Evolutionary conservation across 1,140 invertebrate species (phyloP).

Genomic region (Telenomus remus): DNA sequence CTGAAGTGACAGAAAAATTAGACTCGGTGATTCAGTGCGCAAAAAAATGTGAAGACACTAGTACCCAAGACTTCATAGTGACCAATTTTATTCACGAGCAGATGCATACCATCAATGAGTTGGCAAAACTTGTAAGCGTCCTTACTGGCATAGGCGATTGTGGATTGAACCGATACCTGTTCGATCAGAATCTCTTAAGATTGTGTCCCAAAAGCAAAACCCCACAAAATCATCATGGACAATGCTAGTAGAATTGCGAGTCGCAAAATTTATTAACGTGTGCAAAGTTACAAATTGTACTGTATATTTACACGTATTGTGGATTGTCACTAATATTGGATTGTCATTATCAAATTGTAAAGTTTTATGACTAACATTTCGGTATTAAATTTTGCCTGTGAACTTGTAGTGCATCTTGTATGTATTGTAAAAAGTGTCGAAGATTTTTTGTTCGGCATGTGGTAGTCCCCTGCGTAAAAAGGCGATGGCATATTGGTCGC

Average conservation of each 20-base stretch:
- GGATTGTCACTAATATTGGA: too few species aligned
- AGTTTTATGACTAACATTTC: background rate
- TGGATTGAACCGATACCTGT: constrained; percentile 63
- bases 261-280: background rate
- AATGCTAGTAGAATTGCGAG: constrained; percentile 5
- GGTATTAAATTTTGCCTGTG: constrained; percentile 69
- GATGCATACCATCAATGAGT: constrained; percentile 67
- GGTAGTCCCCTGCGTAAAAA: constrained; percentile 69
- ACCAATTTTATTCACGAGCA: constrained; percentile 66
- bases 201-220: background rate
- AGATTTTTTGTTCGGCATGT: constrained; percentile 68
- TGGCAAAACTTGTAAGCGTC: constrained; percentile 62
- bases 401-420: constrained; percentile 74
- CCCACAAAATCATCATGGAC: constrained; percentile 17
- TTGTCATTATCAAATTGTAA: background rate
- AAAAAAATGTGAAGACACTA: constrained; percentile 63
- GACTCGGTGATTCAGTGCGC: constrained; percentile 55
- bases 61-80: constrained; percentile 65
- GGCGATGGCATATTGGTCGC: constrained; percentile 70
- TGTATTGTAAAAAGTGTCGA: constrained; percentile 67
- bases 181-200: constrained; percentile 64
- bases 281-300: background rate
- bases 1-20: constrained; percentile 60
- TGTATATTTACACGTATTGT: background rate
- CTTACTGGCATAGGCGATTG: constrained; percentile 66